Conservation (phyloP, 2,888 invertebrate genomes). For the Coleophora flavipennella region DNA sequence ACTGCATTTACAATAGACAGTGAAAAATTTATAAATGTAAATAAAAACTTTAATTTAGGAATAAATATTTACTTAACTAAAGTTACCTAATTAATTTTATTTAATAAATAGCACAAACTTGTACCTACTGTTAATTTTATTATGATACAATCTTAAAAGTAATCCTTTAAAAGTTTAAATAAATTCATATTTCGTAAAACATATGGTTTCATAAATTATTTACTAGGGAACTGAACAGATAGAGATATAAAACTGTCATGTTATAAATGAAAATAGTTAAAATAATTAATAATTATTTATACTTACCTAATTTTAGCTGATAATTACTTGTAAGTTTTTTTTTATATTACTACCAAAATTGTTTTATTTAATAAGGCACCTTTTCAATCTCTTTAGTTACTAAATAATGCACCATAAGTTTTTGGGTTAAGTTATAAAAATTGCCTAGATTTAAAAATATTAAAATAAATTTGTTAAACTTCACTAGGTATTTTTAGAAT, state of each 20-base stretch:
- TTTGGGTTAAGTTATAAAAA: conserved; percentile 8
- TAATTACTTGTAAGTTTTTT: too few species aligned
- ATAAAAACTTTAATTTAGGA: too few species aligned
- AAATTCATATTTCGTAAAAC: too few species aligned
- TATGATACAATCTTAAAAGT: too few species aligned
- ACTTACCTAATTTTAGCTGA: too few species aligned
- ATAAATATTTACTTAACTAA: too few species aligned
- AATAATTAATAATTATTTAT: neutral
- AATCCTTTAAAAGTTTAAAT: too few species aligned
- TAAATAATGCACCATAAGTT: conserved; percentile 16
- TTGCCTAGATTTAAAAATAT: too few species aligned
- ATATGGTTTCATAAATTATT: too few species aligned
- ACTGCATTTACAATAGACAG: conserved; percentile 2
- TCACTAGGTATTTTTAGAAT: too few species aligned
- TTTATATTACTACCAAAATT: neutral
- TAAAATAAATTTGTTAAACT: too few species aligned
- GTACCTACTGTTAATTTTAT: neutral
- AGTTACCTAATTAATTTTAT: conserved; percentile 1
- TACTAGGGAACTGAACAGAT: too few species aligned
- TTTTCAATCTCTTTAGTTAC: neutral
- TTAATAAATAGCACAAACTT: neutral
- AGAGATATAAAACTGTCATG: neutral
- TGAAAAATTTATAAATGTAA: neutral
- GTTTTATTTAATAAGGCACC: conserved; percentile 9
- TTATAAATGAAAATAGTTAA: neutral